Conservation (phyloP, 1,140 invertebrate genomes). For the Arion vulgaris region DNA sequence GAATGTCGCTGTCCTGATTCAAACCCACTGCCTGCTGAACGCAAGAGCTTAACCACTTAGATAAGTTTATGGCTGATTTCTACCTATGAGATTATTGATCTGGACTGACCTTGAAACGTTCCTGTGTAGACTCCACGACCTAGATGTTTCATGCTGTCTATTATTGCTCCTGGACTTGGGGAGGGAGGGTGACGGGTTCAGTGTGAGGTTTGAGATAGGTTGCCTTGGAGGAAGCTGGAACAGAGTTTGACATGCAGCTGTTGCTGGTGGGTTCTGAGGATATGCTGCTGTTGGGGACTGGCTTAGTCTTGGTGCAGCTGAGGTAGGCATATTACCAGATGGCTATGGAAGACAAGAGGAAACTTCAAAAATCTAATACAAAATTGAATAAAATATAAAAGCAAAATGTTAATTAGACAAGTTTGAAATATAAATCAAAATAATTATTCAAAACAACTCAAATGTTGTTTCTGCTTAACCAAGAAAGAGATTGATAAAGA, state of each 20-base stretch:
- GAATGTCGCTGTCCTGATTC: too few species aligned
- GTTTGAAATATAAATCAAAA: too few species aligned
- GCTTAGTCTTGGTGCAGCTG: neutral
- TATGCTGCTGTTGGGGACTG: neutral
- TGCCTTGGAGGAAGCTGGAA: constrained; percentile 37
- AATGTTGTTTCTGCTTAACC: too few species aligned
- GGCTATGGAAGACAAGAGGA: neutral
- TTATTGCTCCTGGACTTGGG: constrained; percentile 81
- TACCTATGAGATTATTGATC: too few species aligned
- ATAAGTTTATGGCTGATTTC: too few species aligned
- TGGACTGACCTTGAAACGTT: constrained; percentile 75
- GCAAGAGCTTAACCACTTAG: too few species aligned
- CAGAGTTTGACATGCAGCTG: neutral
- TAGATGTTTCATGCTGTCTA: constrained; percentile 93
- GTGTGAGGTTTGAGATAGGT: constrained; percentile 24
- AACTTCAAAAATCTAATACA: too few species aligned
- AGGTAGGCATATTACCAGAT: neutral
- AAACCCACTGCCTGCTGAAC: too few species aligned
- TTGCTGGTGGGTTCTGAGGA: neutral
- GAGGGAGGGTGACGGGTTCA: constrained; percentile 44
- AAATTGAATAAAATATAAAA: too few species aligned
- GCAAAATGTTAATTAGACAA: too few species aligned
- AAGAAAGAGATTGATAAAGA: too few species aligned
- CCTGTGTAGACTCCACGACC: constrained; percentile 85
- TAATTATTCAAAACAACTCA: too few species aligned